phyloP scores from a whole-genome alignment of 2,888 invertebrate genomes.

The Euzophera pinguis region DNA sequence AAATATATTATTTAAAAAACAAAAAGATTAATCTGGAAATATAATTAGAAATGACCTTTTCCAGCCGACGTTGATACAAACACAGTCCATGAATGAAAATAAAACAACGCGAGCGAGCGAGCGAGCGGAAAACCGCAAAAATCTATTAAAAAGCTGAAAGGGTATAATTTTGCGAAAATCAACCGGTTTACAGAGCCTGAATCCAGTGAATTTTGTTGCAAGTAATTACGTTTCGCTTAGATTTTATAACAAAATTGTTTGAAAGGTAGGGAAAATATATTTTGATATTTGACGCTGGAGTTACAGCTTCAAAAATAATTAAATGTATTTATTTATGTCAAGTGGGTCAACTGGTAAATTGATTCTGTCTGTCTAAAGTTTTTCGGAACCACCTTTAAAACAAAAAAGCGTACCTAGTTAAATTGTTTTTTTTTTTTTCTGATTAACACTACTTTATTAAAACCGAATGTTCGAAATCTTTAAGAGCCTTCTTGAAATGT shows the following conservation, averaged over 20 bases:
- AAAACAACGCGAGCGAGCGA: background rate
- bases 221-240: background rate
- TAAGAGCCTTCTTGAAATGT: too few relatives aligned
- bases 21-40: background rate
- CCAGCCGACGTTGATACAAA: background rate
- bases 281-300: too few relatives aligned
- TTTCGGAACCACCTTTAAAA: too few relatives aligned
- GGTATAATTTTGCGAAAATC: conserved; percentile 22
- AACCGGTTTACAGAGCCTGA: conserved; percentile 20
- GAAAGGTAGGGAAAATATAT: background rate
- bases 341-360: too few relatives aligned
- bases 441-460: too few relatives aligned
- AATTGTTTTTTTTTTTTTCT: too few relatives aligned
- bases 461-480: too few relatives aligned
- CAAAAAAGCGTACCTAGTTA: too few relatives aligned
- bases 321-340: too few relatives aligned
- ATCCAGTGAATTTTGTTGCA: background rate
- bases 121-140: background rate
- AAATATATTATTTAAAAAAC: too few relatives aligned
- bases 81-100: background rate
- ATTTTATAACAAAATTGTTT: background rate
- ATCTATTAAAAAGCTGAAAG: conserved; percentile 14
- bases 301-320: too few relatives aligned
- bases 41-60: background rate
- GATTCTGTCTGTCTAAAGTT: too few relatives aligned